Percentiles rank a stretch among this genome's conserved stretches.
These are phyloP conservation scores for Thereva nobilitata DNA, from an alignment of 2,888 invertebrate genomes.

Conservation along the genomic window DNA sequence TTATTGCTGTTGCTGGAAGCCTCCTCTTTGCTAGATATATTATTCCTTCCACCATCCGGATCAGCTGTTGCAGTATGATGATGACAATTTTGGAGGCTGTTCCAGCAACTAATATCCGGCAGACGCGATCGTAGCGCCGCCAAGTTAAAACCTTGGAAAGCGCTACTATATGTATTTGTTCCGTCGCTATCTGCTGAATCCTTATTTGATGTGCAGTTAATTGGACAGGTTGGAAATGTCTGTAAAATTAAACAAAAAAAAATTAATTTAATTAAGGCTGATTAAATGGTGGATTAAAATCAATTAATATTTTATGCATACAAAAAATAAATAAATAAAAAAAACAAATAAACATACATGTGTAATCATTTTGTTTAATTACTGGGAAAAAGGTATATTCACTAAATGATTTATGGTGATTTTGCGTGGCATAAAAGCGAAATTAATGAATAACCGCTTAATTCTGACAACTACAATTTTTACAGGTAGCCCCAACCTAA, in stretches of 20 bases:
- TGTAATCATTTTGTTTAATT: no score
- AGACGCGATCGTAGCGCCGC: conserved; percentile 66
- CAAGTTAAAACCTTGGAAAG: conserved; percentile 43
- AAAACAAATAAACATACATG: no score
- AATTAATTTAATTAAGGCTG: not conserved
- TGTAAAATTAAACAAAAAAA: conserved; percentile 55
- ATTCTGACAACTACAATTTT: not conserved
- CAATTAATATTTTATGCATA: no score
- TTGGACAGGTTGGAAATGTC: conserved; percentile 74
- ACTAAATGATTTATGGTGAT: not conserved
- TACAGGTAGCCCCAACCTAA: conserved; percentile 5
- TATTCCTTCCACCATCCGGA: conserved; percentile 20
- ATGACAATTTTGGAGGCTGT: conserved; percentile 49
- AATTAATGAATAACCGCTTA: conserved; percentile 5
- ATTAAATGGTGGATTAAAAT: conserved; percentile 4
- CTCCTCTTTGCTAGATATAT: conserved; percentile 17
- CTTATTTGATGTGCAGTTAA: conserved; percentile 54
- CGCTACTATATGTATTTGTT: conserved; percentile 42
- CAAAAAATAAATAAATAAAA: no score
- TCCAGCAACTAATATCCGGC: conserved; percentile 61
- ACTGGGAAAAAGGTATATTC: no score
- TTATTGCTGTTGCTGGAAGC: conserved; percentile 35
- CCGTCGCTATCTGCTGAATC: conserved; percentile 19
- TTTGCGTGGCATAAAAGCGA: not conserved
- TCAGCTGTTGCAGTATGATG: conserved; percentile 8